Evolutionary conservation across 2,797 vertebrate species (phyloP).

Genomic region (Harpagifer antarcticus): DNA sequence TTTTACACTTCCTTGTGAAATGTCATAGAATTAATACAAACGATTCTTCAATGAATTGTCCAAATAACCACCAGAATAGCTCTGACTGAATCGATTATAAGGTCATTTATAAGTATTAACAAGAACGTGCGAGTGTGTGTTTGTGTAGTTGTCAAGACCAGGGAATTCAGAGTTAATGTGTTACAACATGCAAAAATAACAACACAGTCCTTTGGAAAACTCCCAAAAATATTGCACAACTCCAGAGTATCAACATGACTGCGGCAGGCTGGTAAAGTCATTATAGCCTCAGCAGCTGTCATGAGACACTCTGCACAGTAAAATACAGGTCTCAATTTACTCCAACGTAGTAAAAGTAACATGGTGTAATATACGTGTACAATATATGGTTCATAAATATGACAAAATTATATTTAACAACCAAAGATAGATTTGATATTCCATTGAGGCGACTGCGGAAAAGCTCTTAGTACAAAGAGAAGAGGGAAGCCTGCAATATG

Average conservation of each 20-base stretch:
- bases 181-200: not conserved
- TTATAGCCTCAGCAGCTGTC: constrained; percentile 62
- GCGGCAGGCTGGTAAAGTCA: constrained; percentile 65
- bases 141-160: too few relatives aligned
- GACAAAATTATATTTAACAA: constrained; percentile 46
- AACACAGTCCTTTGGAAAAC: constrained; percentile 11
- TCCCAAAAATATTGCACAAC: constrained; percentile 23
- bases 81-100: not conserved
- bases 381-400: constrained; percentile 54
- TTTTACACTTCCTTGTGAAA: not conserved
- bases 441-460: constrained; percentile 23
- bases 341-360: constrained; percentile 48
- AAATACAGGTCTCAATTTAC: constrained; percentile 53
- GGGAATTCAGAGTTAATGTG: not conserved
- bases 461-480: constrained; percentile 1
- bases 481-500: constrained; percentile 7
- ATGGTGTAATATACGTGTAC: constrained; percentile 38
- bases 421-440: constrained; percentile 37
- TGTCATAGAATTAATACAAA: constrained; percentile 3
- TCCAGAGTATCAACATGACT: constrained; percentile 10
- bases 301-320: constrained; percentile 49
- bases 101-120: not conserved
- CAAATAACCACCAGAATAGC: not conserved
- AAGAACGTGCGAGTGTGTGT: not conserved
- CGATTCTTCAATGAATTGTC: not conserved